These are phyloP conservation scores for Brenthis hecate DNA, from an alignment of 2,888 invertebrate genomes.

Conservation along the genomic window DNA sequence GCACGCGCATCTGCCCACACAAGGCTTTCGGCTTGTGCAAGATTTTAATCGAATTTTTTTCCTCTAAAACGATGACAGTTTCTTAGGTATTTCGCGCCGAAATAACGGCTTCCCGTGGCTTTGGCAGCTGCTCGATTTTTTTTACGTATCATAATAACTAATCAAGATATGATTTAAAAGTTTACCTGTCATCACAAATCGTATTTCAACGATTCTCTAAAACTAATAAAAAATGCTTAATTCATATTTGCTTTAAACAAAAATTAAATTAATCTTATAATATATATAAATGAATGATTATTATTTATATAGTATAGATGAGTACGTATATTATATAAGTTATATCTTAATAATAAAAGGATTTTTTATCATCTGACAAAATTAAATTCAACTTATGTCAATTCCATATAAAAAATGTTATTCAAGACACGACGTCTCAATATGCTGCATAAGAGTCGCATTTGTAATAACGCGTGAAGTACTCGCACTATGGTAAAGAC, in stretches of 20 bases:
- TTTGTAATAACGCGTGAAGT: conserved; percentile 61
- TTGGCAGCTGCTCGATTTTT: conserved; percentile 54
- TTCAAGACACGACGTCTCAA: conserved; percentile 52
- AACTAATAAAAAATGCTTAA: too few relatives aligned
- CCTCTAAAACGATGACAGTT: conserved; percentile 68
- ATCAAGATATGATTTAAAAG: conserved; percentile 18
- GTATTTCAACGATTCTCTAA: too few relatives aligned
- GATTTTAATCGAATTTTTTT: conserved; percentile 75
- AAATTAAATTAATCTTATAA: too few relatives aligned
- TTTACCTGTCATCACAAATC: not conserved
- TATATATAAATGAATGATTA: too few relatives aligned
- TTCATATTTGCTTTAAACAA: too few relatives aligned
- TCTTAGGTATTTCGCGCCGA: conserved; percentile 70
- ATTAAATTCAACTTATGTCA: conserved; percentile 11
- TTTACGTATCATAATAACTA: conserved; percentile 38
- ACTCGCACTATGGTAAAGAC: conserved; percentile 54
- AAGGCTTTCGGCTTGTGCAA: conserved; percentile 70
- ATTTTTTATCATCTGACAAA: conserved; percentile 1
- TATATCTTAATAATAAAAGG: too few relatives aligned
- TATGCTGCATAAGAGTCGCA: conserved; percentile 53
- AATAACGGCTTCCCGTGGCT: conserved; percentile 58
- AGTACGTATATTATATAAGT: too few relatives aligned
- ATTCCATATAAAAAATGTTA: conserved; percentile 33
- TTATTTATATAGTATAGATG: too few relatives aligned
- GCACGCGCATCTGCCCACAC: conserved; percentile 76